Base-by-base conservation (phyloP, 2,797 vertebrate genomes). In the Amphiprion clarkii region DNA sequence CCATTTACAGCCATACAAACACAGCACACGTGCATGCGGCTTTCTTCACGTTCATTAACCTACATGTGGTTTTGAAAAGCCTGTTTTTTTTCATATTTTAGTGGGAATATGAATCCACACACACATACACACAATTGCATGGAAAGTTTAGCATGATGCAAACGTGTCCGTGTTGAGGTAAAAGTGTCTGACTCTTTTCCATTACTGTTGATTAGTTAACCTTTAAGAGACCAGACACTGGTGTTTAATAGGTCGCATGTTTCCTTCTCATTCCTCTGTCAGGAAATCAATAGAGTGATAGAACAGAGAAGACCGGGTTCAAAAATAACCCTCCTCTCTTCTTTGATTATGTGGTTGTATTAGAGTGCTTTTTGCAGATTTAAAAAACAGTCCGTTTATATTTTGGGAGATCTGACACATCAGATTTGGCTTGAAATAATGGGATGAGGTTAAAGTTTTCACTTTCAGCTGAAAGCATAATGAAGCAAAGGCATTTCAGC, bases 191-290 rank as follows among this genome's bases (percentile, higher is more conserved):
- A 84, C 81, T 89, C 74, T 77, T 73, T 83, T 80, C 88, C 87
- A 89, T 87, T 90, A 86, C 87, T 66, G 84, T 85, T 91, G 90
- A 88, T 92, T 86, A 86, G 87, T 90, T 94, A 92, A 93, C 91
- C 91, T 93, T 94, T 93, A 91, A 86, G 82, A 82, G 76, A 75
- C 76, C 67, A 81, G 78, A 82, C 80, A 76, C 27, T 67, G 52
- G 55, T 82, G 71, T 88, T 88, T 93, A 90, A 88, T 89, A 91
- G 88, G 83, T 84, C 60, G 67, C 83, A 67, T 71, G 78, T 82
- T 85, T 61, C 61, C 52, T 53, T 81, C 79, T 87, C 79, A 68
- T 74, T 71, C 69, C 46, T 62, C 58, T 85, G 91, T 87, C 89
- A 91, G 87, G 69, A 92, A 92, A 93, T 93, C 92, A 83, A 93